A percentile compares a stretch with the other conserved stretches of the same genome.
These are phyloP conservation scores for Mimumesa dahlbomi DNA, from an alignment of 2,888 invertebrate genomes.

Conservation along the genomic window DNA sequence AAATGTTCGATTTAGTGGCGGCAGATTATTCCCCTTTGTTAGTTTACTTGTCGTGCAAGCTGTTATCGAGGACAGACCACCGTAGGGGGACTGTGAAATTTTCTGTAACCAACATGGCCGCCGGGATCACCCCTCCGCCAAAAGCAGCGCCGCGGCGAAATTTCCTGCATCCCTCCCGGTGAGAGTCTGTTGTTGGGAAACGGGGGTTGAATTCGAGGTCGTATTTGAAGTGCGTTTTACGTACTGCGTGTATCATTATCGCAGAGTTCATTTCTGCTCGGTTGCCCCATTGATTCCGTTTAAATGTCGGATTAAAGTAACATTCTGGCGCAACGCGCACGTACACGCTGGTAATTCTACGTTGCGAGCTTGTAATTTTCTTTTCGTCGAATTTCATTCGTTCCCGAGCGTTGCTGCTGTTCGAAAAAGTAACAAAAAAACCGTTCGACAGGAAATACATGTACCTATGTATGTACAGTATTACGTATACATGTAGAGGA, in stretches of 20 bases:
- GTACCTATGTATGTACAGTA: too few species aligned
- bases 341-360: too few species aligned
- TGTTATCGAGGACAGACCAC: conserved; percentile 53
- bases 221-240: conserved; percentile 45
- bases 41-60: conserved; percentile 62
- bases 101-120: conserved; percentile 62
- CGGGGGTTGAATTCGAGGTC: conserved; percentile 28
- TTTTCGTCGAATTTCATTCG: too few species aligned
- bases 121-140: conserved; percentile 60
- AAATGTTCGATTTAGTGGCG: neutral
- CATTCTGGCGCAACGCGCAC: too few species aligned
- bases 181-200: conserved; percentile 13
- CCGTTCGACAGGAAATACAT: too few species aligned
- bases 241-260: conserved; percentile 49
- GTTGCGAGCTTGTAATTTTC: too few species aligned
- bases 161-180: conserved; percentile 38
- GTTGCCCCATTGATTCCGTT: conserved; percentile 23
- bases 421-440: too few species aligned
- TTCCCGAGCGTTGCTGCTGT: too few species aligned
- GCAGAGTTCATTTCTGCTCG: conserved; percentile 45
- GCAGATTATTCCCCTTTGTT: conserved; percentile 57
- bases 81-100: conserved; percentile 53
- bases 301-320: conserved; percentile 30
- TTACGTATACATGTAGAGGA: too few species aligned
- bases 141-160: conserved; percentile 38